These are phyloP conservation scores for Zingel zingel DNA, from an alignment of 2,113 vertebrate species.

Conservation along the genomic window DNA sequence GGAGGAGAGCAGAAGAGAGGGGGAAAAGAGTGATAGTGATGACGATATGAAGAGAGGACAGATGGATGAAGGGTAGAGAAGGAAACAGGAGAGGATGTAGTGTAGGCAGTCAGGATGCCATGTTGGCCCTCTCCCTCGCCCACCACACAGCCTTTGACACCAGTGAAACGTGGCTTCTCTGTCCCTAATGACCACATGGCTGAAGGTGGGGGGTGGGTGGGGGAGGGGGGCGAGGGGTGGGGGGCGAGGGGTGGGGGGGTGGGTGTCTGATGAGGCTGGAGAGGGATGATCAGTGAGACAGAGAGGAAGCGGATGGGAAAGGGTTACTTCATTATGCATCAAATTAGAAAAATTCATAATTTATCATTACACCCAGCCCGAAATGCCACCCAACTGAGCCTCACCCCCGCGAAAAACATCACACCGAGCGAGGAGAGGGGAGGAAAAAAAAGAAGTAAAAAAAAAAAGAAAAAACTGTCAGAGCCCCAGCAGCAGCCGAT, in stretches of 20 bases:
- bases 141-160: constrained; percentile 79
- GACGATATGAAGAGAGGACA: no score
- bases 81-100: no score
- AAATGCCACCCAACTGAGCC: constrained; percentile 99
- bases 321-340: constrained; percentile 98
- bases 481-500: constrained; percentile 96
- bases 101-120: constrained; percentile 43
- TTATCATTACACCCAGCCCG: constrained; percentile 98
- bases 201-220: constrained; percentile 60
- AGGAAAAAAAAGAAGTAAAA: constrained; percentile 14
- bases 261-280: constrained; percentile 53
- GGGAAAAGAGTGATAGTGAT: no score
- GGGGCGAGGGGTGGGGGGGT: constrained; percentile 28
- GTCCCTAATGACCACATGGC: constrained; percentile 83
- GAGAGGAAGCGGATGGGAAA: constrained; percentile 87
- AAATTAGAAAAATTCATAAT: constrained; percentile 99
- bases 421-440: constrained; percentile 72
- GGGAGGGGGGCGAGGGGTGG: constrained; percentile 29
- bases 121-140: constrained; percentile 61
- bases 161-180: constrained; percentile 70
- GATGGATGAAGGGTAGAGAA: no score
- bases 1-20: no score
- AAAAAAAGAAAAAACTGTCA: constrained; percentile 90
- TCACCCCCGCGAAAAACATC: constrained; percentile 95
- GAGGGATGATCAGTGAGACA: constrained; percentile 48